Evolutionary conservation across 2,888 invertebrate genomes (phyloP), one percentile per base, ranked within the genome.

Genomic region (Seira musarum): DNA sequence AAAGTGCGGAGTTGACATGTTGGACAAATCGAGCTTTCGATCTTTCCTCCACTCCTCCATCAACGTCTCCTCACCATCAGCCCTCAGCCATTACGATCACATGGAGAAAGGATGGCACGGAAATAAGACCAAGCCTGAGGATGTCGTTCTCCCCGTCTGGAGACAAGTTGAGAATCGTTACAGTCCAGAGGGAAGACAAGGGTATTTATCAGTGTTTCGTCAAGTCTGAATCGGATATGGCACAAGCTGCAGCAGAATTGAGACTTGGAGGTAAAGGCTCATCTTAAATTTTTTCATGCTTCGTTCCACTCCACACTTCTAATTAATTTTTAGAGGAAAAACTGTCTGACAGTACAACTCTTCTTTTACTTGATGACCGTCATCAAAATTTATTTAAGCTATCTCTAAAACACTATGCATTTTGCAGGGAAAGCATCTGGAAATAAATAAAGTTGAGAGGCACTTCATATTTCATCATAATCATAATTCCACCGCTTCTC

Each of bases 131-230:
- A 21, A 85, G 80, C 75, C 30, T 72, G 19, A 61, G 80, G 35
- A 66, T 82, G 30, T 80, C 84, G 24, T 65, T 85, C 35, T 81
- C 73, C 25, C 68, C 73, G 21, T 72, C 72, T 63, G 82, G 82
- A 22, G 82, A 85, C 71, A 83, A 80, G 60, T 85, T 90, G 87
- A 89, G 87, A 88, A 93, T 89, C 90, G 91, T 88, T 89, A 92
- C 88, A 8, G 83, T 86, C 60, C 82, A 85, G 77, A 80, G 79
- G 49, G 84, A 83, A n/a, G 85, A 86, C 70, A 83, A 84, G 63
- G 85, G 85, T 19, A 81, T 84, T 68, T 86, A 82, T 57, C 85
- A 86, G 67, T 86, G 85, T 61, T 57, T 86, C 19, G 84, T 70
- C 15, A 83, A 77, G 71, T 82, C 83, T 13, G 84, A 84, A 46